Evolutionary conservation across 2,113 vertebrate genomes (phyloP), one percentile per base, ranked within the genome.

Genomic region (Mirounga angustirostris): DNA sequence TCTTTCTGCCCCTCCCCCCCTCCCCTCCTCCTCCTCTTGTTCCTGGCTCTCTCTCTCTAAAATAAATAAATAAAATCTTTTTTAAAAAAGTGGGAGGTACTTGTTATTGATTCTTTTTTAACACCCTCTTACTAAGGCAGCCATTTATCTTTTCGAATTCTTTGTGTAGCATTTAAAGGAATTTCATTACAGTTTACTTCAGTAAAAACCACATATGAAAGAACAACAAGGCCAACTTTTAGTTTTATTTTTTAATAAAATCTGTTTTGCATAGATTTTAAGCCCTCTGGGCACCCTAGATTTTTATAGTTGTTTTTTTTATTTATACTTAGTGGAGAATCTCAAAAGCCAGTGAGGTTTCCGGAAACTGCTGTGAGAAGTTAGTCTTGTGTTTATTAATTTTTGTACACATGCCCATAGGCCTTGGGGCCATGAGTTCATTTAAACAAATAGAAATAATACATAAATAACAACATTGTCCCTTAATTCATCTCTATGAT

Each of bases 391-490:
- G 87, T 97, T 98, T 98, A 97, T 97, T 97, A 95, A 97, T 98
- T 95, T 98, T 97, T 94, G 86, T 89, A 91, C 50, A 97, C 65
- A 83, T 93, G 94, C 97, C 94, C 65, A 83, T 84, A 95, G 82
- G 95, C 96, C 96, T 96, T 71, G 71, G 94, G 91, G 97, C 94
- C 92, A 91, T 96, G 85, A 96, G 96, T 96, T 97, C 91, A 95
- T 94, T 94, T 96, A 97, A 98, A 97, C 89, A 98, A 97, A 96
- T 78, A 94, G 82, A 96, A 97, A 96, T 91, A 71, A 98, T 87
- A 94, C 73, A 89, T 95, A 97, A 98, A 93, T 97, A 97, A 96
- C 73, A 36, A 80, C 30, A 15, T 26, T 69, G 30, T 61, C 65
- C 79, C 61, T 22, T 86, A 97, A 96, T 94, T 94, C 88, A 88